Conservation (phyloP, 1,140 invertebrate genomes). For the Tetramorium alpestre region DNA sequence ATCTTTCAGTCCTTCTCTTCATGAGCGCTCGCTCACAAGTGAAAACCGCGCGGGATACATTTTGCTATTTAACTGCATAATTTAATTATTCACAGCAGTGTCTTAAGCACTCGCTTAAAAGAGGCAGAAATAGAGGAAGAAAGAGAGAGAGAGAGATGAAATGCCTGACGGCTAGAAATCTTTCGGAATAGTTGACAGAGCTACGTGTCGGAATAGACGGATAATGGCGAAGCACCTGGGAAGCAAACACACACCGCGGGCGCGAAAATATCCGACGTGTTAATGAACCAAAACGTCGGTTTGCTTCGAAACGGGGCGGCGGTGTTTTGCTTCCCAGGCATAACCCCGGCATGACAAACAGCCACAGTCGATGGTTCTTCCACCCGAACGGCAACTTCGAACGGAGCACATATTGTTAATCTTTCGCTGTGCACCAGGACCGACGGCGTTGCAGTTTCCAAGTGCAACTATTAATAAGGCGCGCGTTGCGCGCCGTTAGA, state of each 20-base stretch:
- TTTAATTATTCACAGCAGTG: slow-evolving; percentile 4
- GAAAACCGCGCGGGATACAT: background rate
- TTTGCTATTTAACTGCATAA: slow-evolving; percentile 5
- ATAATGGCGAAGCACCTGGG: background rate
- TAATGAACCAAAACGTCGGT: slow-evolving; percentile 50
- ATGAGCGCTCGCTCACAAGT: background rate
- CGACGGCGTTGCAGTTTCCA: slow-evolving; percentile 63
- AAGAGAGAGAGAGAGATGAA: background rate
- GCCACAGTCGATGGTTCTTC: slow-evolving; percentile 46
- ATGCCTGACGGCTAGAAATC: background rate
- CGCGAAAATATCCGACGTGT: slow-evolving; percentile 22
- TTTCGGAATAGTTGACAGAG: background rate
- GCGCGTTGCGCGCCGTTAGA: slow-evolving; percentile 59
- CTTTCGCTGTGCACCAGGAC: slow-evolving; percentile 41
- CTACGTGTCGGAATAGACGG: background rate
- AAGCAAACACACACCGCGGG: background rate
- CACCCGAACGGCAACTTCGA: slow-evolving; percentile 2
- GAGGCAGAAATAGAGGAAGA: too few relatives aligned
- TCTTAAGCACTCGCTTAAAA: background rate
- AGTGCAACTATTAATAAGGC: slow-evolving; percentile 73
- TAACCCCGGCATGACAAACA: slow-evolving; percentile 56
- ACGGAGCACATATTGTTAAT: slow-evolving; percentile 62
- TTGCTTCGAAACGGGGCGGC: slow-evolving; percentile 13
- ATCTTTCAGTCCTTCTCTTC: background rate
- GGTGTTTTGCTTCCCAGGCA: slow-evolving; percentile 38